phyloP scores from a whole-genome alignment of 1,140 invertebrate genomes.

The Hydropsyche tenuis region DNA sequence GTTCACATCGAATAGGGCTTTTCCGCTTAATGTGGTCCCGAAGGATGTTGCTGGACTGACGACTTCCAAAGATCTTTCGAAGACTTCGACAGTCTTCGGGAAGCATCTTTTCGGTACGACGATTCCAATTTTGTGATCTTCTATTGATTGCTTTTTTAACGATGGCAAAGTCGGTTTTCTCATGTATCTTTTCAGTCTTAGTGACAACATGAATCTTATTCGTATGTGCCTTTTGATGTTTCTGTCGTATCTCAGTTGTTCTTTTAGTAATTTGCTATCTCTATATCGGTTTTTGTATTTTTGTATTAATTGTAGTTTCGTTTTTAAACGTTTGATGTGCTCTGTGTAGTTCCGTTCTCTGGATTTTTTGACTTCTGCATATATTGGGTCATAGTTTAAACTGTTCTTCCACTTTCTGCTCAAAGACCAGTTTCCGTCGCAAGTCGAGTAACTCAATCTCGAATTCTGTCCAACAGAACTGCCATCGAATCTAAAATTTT shows the following conservation, averaged over 20 bases:
- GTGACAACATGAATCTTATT: conserved; percentile 60
- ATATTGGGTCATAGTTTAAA: conserved; percentile 36
- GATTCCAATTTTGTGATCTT: conserved; percentile 37
- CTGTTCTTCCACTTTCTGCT: conserved; percentile 44
- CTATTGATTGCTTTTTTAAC: conserved; percentile 14
- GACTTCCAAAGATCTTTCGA: conserved; percentile 51
- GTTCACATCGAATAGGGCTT: conserved; percentile 58
- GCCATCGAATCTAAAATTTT: conserved; percentile 38
- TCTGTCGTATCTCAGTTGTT: conserved; percentile 59
- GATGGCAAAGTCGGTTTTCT: conserved; percentile 53
- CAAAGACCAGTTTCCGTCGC: conserved; percentile 47
- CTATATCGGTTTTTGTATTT: conserved; percentile 40
- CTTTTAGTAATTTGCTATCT: conserved; percentile 55
- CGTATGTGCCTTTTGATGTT: conserved; percentile 61
- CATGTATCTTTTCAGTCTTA: conserved; percentile 59
- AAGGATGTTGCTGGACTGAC: conserved; percentile 50
- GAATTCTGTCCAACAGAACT: conserved; percentile 32
- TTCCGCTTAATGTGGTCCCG: conserved; percentile 53
- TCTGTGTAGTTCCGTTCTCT: conserved; percentile 26
- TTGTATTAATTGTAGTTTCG: conserved; percentile 34
- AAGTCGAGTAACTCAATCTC: conserved; percentile 39
- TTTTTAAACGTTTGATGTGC: conserved; percentile 34
- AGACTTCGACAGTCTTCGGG: conserved; percentile 26
- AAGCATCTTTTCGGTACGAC: conserved; percentile 41
- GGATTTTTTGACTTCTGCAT: neutral